phyloP scores from a whole-genome alignment of 2,797 vertebrate species.

The Xenentodon cancila region DNA sequence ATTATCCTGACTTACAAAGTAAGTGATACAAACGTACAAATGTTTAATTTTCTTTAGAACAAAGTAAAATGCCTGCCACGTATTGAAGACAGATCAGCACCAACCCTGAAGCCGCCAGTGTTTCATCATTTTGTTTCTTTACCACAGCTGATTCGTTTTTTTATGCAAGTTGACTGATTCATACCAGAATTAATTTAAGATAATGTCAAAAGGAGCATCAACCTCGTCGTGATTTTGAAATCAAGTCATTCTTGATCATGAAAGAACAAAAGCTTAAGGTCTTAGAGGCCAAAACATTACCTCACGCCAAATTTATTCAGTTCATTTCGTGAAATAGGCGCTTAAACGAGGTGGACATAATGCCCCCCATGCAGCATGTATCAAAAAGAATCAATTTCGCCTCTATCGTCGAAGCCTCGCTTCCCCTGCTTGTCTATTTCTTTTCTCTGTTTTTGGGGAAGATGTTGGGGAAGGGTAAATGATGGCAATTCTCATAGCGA shows the following conservation, averaged over 20 bases:
- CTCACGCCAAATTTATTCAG: constrained; percentile 73
- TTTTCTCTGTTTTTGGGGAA: constrained; percentile 75
- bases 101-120: background rate
- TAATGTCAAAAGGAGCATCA: background rate
- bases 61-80: background rate
- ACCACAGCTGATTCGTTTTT: constrained; percentile 26
- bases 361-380: constrained; percentile 74
- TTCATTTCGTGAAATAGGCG: constrained; percentile 77
- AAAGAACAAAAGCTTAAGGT: constrained; percentile 49
- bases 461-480: constrained; percentile 83
- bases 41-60: background rate
- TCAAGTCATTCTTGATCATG: constrained; percentile 38
- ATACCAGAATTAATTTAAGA: constrained; percentile 41
- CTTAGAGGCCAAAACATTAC: constrained; percentile 57
- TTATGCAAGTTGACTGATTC: constrained; percentile 29
- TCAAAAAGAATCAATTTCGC: constrained; percentile 80
- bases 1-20: background rate
- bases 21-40: background rate
- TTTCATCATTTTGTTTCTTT: constrained; percentile 11
- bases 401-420: constrained; percentile 74
- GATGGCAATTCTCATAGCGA: constrained; percentile 88
- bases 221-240: constrained; percentile 22
- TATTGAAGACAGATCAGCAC: no score
- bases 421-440: constrained; percentile 78
- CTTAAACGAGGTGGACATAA: constrained; percentile 77